Evolutionary conservation across 2,888 invertebrate species (phyloP).

Genomic region (Cephus spinipes): DNA sequence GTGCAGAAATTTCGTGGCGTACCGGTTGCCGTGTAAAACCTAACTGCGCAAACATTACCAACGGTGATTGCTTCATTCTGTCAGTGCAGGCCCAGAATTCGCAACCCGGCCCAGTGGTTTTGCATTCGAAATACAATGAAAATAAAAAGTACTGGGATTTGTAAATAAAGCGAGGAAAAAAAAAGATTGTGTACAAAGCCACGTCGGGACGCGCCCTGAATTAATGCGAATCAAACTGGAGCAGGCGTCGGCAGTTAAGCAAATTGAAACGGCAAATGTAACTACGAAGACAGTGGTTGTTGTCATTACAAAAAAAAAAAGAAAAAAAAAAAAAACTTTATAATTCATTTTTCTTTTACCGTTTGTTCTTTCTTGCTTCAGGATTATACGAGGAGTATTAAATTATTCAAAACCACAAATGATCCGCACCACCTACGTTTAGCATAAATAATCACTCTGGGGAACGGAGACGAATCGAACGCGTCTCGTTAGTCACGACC

Average conservation of each 20-base stretch:
- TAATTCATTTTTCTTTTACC: too few relatives aligned
- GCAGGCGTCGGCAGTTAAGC: slow-evolving; percentile 6
- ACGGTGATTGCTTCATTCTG: slow-evolving; percentile 57
- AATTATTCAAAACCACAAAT: too few relatives aligned
- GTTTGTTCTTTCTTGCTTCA: neutral
- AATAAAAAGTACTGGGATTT: neutral
- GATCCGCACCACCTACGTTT: slow-evolving; percentile 33
- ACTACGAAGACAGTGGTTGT: neutral
- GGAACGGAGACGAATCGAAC: slow-evolving; percentile 32
- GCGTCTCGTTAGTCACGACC: neutral
- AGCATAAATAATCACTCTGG: slow-evolving; percentile 60
- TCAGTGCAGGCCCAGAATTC: too few relatives aligned
- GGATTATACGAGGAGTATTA: too few relatives aligned
- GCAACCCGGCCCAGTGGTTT: slow-evolving; percentile 27
- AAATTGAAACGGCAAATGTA: slow-evolving; percentile 6
- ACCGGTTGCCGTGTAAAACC: slow-evolving; percentile 34
- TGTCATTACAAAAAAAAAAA: too few relatives aligned
- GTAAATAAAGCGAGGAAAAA: slow-evolving; percentile 22
- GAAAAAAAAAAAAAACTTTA: too few relatives aligned
- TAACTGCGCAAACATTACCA: slow-evolving; percentile 54
- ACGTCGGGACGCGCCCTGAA: slow-evolving; percentile 15
- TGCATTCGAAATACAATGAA: slow-evolving; percentile 40
- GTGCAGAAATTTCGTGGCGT: slow-evolving; percentile 7
- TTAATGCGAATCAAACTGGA: slow-evolving; percentile 38
- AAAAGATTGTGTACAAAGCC: slow-evolving; percentile 41